Conservation (phyloP, 1,140 invertebrate species). For the Philaenus spumarius region DNA sequence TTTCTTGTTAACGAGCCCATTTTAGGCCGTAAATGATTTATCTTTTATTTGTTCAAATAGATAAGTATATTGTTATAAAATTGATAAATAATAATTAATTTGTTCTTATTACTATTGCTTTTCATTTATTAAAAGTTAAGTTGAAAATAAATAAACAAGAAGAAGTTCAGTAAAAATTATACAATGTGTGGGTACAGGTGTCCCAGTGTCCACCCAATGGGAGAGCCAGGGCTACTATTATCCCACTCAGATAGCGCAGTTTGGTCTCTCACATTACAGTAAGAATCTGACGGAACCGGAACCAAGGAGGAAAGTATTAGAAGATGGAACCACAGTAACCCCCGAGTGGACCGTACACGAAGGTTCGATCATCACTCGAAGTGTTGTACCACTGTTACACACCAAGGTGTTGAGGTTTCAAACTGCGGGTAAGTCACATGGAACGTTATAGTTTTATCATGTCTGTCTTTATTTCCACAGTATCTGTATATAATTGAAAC, state of each 20-base stretch:
- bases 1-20: no score
- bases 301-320: slow-evolving; percentile 57
- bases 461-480: no score
- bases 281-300: slow-evolving; percentile 82
- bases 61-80: no score
- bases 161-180: no score
- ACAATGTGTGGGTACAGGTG: slow-evolving; percentile 53
- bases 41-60: no score
- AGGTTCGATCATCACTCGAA: slow-evolving; percentile 52
- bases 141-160: no score
- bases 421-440: slow-evolving; percentile 48
- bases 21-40: no score
- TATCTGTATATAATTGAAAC: not conserved
- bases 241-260: slow-evolving; percentile 98
- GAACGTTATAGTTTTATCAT: no score
- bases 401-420: slow-evolving; percentile 60
- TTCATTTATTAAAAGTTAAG: no score
- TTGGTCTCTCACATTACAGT: slow-evolving; percentile 93
- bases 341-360: slow-evolving; percentile 58
- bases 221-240: slow-evolving; percentile 91
- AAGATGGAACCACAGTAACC: slow-evolving; percentile 62
- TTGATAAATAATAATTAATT: no score
- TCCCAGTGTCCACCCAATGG: slow-evolving; percentile 94
- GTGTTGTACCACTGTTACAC: slow-evolving; percentile 48
- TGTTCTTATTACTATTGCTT: no score